Conservation (phyloP, 64 coral and sea anemone genomes). For the Platygyra sinensis region DNA sequence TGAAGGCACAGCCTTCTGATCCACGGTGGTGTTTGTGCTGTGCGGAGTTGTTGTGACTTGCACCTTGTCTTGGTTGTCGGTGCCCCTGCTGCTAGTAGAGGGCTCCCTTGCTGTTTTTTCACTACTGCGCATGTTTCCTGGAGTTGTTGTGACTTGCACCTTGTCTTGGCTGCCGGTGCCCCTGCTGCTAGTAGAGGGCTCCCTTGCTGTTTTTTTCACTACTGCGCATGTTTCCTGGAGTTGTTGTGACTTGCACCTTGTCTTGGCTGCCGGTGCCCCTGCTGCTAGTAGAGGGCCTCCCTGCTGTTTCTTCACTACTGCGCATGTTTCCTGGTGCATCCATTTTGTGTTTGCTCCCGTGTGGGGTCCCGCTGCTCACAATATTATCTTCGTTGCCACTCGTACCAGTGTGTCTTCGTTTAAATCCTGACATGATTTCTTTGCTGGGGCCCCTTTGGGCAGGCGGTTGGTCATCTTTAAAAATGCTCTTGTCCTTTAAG, state of each 20-base stretch:
- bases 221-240: no score
- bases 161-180: no score
- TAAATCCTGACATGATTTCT: neutral
- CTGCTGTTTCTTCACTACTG: neutral
- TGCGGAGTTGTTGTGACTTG: no score
- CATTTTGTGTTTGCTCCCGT: neutral
- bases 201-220: no score
- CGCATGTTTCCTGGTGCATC: neutral
- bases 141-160: no score
- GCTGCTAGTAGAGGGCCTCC: neutral
- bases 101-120: no score
- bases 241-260: neutral
- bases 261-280: neutral
- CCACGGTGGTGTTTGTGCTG: neutral
- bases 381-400: neutral
- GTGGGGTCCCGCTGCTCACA: neutral
- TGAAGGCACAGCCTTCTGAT: neutral
- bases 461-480: neutral
- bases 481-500: neutral
- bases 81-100: no score
- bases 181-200: no score
- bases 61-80: no score
- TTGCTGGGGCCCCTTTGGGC: neutral
- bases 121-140: no score
- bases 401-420: slow-evolving; percentile 5